Conservation (phyloP, 2,888 invertebrate species). For the Rhagonycha lutea region DNA sequence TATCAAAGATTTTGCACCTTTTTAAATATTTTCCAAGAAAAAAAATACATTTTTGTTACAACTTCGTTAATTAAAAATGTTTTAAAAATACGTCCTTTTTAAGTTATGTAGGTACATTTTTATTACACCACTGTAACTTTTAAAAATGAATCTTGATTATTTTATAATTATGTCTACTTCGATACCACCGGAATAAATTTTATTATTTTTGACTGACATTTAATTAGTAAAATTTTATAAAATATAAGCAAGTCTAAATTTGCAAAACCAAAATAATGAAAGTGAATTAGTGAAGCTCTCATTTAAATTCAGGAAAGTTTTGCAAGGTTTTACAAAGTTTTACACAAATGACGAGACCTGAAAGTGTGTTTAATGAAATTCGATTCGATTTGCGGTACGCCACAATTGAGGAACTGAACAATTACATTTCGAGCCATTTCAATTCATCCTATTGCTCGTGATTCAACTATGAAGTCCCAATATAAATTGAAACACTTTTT, state of each 20-base stretch:
- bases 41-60: neutral
- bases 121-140: neutral
- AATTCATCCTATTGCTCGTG: slow-evolving; percentile 26
- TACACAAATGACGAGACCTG: slow-evolving; percentile 29
- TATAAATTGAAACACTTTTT: slow-evolving; percentile 26
- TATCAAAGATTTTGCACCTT: slow-evolving; percentile 28
- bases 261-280: slow-evolving; percentile 13
- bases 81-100: neutral
- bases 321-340: slow-evolving; percentile 28
- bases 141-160: neutral
- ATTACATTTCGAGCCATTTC: slow-evolving; percentile 30
- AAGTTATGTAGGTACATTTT: too few relatives aligned
- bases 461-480: slow-evolving; percentile 22
- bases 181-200: slow-evolving; percentile 9
- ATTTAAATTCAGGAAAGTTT: slow-evolving; percentile 28
- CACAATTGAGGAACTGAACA: slow-evolving; percentile 30
- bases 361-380: slow-evolving; percentile 31
- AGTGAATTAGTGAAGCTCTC: slow-evolving; percentile 26
- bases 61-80: neutral
- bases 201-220: slow-evolving; percentile 14
- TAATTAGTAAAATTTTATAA: slow-evolving; percentile 7
- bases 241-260: neutral
- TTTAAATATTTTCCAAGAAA: neutral
- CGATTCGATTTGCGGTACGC: slow-evolving; percentile 30
- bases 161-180: slow-evolving; percentile 4